Evolutionary conservation across 1,140 invertebrate genomes (phyloP).

Genomic region (Battus philenor): DNA sequence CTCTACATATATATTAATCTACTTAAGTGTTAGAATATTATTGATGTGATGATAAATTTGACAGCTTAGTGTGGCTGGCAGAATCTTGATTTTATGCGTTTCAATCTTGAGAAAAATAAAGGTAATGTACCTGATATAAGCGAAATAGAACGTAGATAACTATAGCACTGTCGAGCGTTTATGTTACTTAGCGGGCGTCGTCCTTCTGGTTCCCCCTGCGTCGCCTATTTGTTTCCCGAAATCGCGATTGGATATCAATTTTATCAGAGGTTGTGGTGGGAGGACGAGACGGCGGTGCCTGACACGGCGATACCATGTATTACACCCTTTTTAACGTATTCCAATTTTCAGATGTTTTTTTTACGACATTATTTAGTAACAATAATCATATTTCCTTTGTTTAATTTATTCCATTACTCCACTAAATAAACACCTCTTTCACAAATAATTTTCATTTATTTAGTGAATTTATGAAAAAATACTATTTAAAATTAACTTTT

Average conservation of each 20-base stretch:
- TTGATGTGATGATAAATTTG: constrained; percentile 48
- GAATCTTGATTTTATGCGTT: constrained; percentile 38
- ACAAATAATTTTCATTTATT: too few relatives aligned
- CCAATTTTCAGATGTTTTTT: too few relatives aligned
- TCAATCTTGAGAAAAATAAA: constrained; percentile 9
- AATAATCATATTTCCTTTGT: too few relatives aligned
- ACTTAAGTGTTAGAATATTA: constrained; percentile 1
- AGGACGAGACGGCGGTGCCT: constrained; percentile 14
- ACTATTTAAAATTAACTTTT: too few relatives aligned
- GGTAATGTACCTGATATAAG: constrained; percentile 2
- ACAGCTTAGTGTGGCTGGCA: constrained; percentile 64
- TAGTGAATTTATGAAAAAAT: too few relatives aligned
- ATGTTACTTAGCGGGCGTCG: neutral
- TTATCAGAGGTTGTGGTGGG: constrained; percentile 6
- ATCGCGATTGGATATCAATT: constrained; percentile 12
- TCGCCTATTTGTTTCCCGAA: constrained; percentile 5
- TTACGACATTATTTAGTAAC: too few relatives aligned
- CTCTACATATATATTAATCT: neutral
- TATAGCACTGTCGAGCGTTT: neutral
- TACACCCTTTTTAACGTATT: too few relatives aligned
- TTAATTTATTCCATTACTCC: too few relatives aligned
- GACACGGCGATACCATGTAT: constrained; percentile 1
- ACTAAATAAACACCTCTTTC: too few relatives aligned
- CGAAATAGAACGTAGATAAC: constrained; percentile 9
- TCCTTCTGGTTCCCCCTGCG: constrained; percentile 7